Conservation (phyloP, 1,140 invertebrate genomes). For the Monomorium pharaonis region DNA sequence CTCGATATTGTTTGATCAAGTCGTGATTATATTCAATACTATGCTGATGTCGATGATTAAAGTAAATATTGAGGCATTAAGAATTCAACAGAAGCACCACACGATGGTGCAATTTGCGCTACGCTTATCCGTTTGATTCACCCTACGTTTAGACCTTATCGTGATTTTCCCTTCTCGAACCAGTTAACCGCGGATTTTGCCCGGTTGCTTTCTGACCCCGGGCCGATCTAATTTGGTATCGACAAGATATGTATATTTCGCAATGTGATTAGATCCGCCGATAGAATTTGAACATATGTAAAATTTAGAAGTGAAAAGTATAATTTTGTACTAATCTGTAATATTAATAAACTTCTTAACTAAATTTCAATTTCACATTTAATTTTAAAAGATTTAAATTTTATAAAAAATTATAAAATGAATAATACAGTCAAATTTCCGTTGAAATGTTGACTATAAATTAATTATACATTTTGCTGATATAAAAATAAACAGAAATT, state of each 20-base stretch:
- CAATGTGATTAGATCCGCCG: background rate
- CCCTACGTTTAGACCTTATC: constrained; percentile 47
- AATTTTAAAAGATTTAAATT: background rate
- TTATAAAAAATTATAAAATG: background rate
- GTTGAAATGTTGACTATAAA: background rate
- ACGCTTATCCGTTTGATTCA: constrained; percentile 65
- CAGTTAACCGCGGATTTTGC: constrained; percentile 60
- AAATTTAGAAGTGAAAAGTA: background rate
- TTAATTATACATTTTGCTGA: background rate
- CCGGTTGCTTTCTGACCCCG: constrained; percentile 5
- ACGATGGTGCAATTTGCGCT: constrained; percentile 57
- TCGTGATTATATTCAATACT: background rate
- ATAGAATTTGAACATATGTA: background rate
- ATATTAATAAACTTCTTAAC: background rate
- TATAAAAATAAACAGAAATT: background rate
- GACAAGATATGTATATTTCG: constrained; percentile 23
- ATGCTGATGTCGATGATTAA: constrained; percentile 17
- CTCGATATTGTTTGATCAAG: constrained; percentile 1
- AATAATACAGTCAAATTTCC: background rate
- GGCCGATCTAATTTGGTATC: constrained; percentile 38
- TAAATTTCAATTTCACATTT: background rate
- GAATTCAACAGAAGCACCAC: constrained; percentile 57
- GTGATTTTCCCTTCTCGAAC: constrained; percentile 66
- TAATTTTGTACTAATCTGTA: background rate
- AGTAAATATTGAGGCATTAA: constrained; percentile 56